Base-by-base conservation (phyloP, 2,888 invertebrate genomes). In the Andrena bicolor region DNA sequence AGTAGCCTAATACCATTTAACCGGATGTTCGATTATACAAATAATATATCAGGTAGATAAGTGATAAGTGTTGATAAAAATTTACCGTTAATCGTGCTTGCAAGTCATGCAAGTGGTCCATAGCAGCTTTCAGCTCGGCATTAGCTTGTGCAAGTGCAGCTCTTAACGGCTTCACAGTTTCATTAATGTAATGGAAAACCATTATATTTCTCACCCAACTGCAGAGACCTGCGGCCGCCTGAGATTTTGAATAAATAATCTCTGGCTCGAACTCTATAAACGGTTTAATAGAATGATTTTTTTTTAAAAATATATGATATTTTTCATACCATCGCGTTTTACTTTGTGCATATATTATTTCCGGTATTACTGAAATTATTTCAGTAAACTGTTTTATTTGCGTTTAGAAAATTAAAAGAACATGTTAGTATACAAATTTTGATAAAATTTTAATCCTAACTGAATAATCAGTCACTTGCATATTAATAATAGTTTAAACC, bases 121-220 rank as follows among this genome's bases (percentile, higher is more conserved):
- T 95, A 0, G 99, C 99, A 65, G 97, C 97, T 79, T 96, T 96
- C 61, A 99, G 94, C 90, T 98, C 98, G 2, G 96, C 96, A 91
- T 98, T 98, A 16, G 99, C 98, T 80, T 97, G 97, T 26, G 96
- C 96, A 32, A 99, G 95, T 2, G 99, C 99, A 76, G 96, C 95
- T 90, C 98, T 95, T 92, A 99, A 98, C 26, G 99, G 99, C 93
- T 98, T 98, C 0, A 99, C 99, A 49, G 98, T 97, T 82, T 97
- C 97, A 94, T 97, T 98, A 35, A 99, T 98, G 73, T 97, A 97
- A 94, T 98, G 97, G 94, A 98, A 99, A 89, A 96, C 97, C 92
- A 97, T 95, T 86, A 99, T 98, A 94, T 99, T 99, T 87, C 98
- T 97, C 1, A 98, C 99, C 98, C 99, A 99, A 1, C 98, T 96